These are phyloP conservation scores for Mastomys natalensis DNA, from an alignment of 2,113 vertebrate genomes.

Conservation along the genomic window DNA sequence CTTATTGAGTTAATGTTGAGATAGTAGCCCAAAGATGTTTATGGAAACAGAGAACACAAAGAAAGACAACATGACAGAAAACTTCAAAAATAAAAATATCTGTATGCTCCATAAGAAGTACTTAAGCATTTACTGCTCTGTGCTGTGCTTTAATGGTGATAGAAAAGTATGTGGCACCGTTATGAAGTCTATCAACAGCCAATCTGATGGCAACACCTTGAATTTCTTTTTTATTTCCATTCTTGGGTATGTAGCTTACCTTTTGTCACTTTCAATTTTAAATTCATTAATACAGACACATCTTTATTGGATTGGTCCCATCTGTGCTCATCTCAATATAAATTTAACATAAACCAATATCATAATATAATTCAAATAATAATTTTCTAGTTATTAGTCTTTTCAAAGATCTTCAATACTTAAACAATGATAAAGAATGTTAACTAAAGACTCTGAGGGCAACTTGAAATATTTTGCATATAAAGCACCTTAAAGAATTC, in stretches of 20 bases:
- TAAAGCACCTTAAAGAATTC: neutral
- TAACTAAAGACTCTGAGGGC: neutral
- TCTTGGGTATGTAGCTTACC: neutral
- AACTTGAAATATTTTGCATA: neutral
- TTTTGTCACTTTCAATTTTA: neutral
- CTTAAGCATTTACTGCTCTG: neutral
- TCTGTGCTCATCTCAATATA: neutral
- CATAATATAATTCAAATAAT: neutral
- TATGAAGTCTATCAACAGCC: neutral
- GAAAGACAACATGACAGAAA: neutral
- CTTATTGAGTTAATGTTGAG: neutral
- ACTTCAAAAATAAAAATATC: neutral
- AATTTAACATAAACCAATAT: neutral
- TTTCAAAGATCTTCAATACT: slow-evolving; percentile 30
- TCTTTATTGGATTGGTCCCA: neutral
- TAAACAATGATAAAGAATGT: neutral
- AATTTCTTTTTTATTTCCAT: neutral
- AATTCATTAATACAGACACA: neutral
- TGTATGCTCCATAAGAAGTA: neutral
- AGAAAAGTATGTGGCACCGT: neutral
- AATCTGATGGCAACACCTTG: neutral
- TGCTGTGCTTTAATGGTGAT: neutral
- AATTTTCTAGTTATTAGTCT: neutral
- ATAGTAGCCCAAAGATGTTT: neutral
- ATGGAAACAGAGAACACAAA: neutral